Base-by-base conservation (phyloP, 2,888 invertebrate species). In the Schizotus pectinicornis region DNA sequence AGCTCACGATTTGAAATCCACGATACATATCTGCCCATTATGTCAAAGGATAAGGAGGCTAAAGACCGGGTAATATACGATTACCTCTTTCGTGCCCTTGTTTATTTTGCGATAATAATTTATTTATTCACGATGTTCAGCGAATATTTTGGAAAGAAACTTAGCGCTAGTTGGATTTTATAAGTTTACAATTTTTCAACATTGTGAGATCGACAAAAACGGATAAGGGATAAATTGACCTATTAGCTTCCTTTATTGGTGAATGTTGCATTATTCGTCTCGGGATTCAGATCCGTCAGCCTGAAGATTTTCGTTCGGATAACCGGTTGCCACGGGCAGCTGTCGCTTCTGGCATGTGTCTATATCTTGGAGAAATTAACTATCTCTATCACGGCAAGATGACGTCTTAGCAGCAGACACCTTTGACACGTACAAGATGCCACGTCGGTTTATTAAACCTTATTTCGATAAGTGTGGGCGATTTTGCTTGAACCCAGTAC, bases 321-420 rank as follows among this genome's bases (percentile, higher is more conserved):
- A 36, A 9, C 9, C 12, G 56, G 39, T 45, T 58, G 55, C 55
- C 46, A 59, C 32, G 46, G 45, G 59, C 67, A 67, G 64, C 66
- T 64, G 68, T 66, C 62, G 58, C 64, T 55, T 56, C 63, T 67
- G 67, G 57, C 69, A 65, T 65, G 61, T 68, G 68, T 69, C 69
- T 69, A 68, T 68, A 67, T 68, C 63, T 62, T 55, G 55, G 59
- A 67, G 65, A 64, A 70, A 71, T 73, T 69, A 70, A 67, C 57
- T 58, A 57, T 61, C 61, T 64, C 64, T 39, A 65, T 68, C 68
- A 63, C 38, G 49, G 46, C 67, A 60, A 56, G 42, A 61, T 64
- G 68, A 62, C 61, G 63, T 55, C 43, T 36, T 48, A 58, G 62
- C 59, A 61, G 53, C 67, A 68, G 68, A 67, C 63, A 69, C 62